Percentiles rank a stretch among this genome's conserved stretches.
Evolutionary conservation across 1,140 invertebrate species (phyloP).

Genomic region (Ctenoplectra terminalis): DNA sequence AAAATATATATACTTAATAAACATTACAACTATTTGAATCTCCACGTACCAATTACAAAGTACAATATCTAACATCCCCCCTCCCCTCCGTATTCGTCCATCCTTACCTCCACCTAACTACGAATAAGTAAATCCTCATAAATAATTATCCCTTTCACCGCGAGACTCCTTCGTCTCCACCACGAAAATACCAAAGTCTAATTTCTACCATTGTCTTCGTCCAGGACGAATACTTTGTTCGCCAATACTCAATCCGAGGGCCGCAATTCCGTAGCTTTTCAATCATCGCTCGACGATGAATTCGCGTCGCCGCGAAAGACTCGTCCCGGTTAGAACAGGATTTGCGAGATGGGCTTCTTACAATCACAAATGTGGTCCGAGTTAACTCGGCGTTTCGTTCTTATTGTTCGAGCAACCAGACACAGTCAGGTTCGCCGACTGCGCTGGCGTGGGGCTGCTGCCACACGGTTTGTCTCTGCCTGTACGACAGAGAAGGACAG

Average conservation of each 20-base stretch:
- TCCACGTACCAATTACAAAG: no score
- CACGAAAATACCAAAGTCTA: not conserved
- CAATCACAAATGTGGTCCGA: conserved; percentile 75
- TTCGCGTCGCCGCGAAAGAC: not conserved
- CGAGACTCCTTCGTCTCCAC: no score
- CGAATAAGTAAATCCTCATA: no score
- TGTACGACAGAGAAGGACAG: conserved; percentile 64
- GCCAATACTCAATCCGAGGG: no score
- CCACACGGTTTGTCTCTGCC: conserved; percentile 43
- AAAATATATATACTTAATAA: no score
- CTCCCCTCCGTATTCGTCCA: no score
- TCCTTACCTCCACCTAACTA: no score
- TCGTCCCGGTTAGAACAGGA: conserved; percentile 20
- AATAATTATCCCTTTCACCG: no score
- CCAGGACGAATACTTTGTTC: not conserved
- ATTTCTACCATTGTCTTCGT: not conserved
- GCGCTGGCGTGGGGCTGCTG: conserved; percentile 30
- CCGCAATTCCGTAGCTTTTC: conserved; percentile 18
- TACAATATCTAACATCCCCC: no score
- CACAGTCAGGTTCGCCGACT: conserved; percentile 37
- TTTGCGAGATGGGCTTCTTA: conserved; percentile 64
- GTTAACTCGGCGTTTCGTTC: conserved; percentile 73
- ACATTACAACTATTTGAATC: no score
- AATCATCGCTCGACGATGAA: conserved; percentile 5
- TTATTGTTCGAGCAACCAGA: conserved; percentile 67